Percentiles rank a stretch among this genome's conserved stretches.
Evolutionary conservation across 2,797 vertebrate genomes (phyloP).

Genomic region (Lacerta viridis): DNA sequence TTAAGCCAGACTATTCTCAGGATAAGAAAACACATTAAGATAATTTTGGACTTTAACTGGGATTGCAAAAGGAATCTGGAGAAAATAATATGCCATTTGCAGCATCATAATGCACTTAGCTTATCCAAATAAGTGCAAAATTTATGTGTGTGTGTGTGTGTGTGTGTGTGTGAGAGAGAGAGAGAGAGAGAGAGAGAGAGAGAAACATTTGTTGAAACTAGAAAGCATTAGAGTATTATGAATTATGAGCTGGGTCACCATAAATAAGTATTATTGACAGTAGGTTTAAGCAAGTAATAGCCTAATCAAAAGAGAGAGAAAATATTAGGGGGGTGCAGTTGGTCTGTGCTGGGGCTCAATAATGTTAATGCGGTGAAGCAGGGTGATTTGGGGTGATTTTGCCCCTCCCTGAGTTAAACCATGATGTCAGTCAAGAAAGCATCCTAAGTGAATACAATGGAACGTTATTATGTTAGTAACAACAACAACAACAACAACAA

Average conservation of each 20-base stretch:
- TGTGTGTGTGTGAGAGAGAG: background rate
- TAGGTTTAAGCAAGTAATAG: background rate
- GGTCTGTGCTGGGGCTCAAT: too few relatives aligned
- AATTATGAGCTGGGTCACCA: background rate
- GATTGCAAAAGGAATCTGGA: background rate
- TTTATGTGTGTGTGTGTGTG: too few relatives aligned
- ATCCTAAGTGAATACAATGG: too few relatives aligned
- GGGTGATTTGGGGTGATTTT: too few relatives aligned
- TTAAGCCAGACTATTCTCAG: conserved; percentile 15
- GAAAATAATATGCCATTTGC: background rate
- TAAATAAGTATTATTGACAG: background rate
- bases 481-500: too few relatives aligned
- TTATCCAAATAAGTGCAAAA: background rate
- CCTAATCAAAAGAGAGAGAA: background rate
- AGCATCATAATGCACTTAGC: background rate
- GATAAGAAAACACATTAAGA: conserved; percentile 36
- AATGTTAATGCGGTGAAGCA: too few relatives aligned
- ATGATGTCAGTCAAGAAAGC: too few relatives aligned
- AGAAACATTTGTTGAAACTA: background rate
- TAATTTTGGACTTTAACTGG: conserved; percentile 19
- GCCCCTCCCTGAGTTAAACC: too few relatives aligned
- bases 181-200: too few relatives aligned
- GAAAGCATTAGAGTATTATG: background rate
- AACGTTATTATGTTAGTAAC: too few relatives aligned
- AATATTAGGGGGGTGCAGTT: background rate